Conservation (phyloP, 2,113 vertebrate species). For the Onychostruthus taczanowskii region DNA sequence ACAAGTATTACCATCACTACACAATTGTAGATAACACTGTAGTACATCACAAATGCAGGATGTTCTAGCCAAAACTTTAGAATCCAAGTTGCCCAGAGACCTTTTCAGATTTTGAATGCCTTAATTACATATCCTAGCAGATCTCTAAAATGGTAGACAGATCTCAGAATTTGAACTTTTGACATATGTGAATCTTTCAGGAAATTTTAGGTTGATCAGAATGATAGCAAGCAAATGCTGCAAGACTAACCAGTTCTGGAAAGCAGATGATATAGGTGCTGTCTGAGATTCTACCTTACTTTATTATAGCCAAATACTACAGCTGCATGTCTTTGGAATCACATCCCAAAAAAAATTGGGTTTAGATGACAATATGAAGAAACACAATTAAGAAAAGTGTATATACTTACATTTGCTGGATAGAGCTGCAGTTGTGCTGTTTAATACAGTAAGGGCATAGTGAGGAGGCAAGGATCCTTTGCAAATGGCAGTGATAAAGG, state of each 20-base stretch:
- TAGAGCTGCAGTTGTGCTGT: conserved; percentile 80
- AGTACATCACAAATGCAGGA: not conserved
- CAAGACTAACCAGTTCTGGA: not conserved
- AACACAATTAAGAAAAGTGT: not conserved
- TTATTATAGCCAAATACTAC: not conserved
- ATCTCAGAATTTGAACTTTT: not conserved
- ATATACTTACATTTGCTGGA: conserved; percentile 87
- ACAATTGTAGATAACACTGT: not conserved
- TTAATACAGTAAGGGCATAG: conserved; percentile 92
- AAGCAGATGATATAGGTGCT: not conserved
- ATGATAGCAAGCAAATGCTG: not conserved
- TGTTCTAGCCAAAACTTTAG: not conserved
- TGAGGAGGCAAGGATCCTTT: conserved; percentile 97
- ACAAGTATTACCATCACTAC: not conserved
- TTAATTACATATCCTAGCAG: not conserved
- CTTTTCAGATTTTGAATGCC: not conserved
- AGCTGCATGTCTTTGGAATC: not conserved
- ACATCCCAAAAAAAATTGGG: not conserved
- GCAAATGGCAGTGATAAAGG: conserved; percentile 98
- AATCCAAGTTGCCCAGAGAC: not conserved
- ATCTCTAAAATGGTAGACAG: not conserved
- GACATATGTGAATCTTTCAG: not conserved
- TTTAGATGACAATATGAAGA: not conserved
- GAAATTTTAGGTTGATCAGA: not conserved
- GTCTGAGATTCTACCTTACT: not conserved